These are phyloP conservation scores for Tipula vernalis DNA, from an alignment of 2,888 invertebrate species.

Conservation along the genomic window DNA sequence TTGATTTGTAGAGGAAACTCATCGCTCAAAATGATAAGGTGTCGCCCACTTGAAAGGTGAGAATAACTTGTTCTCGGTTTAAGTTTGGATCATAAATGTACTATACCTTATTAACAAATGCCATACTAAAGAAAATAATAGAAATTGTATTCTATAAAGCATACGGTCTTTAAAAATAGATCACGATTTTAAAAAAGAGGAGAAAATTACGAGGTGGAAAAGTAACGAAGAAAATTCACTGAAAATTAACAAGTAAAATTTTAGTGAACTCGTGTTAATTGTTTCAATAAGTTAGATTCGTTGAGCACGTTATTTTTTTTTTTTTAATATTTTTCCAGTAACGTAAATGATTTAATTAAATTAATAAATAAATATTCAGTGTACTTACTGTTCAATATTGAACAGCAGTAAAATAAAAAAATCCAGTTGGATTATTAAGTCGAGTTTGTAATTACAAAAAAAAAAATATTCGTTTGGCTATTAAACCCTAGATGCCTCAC, in stretches of 20 bases:
- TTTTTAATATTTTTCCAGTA: neutral
- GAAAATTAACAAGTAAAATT: neutral
- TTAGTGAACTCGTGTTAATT: neutral
- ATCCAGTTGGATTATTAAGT: neutral
- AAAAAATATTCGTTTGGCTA: neutral
- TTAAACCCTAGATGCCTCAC: neutral
- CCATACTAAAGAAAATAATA: neutral
- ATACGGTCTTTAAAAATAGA: neutral
- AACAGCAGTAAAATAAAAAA: neutral
- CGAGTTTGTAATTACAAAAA: neutral
- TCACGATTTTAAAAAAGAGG: neutral
- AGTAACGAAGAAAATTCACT: neutral
- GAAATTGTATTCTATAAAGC: neutral
- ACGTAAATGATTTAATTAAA: neutral
- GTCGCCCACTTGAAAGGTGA: neutral
- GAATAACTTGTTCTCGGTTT: neutral
- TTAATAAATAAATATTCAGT: neutral
- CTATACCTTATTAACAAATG: neutral
- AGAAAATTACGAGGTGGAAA: neutral
- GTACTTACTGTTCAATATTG: neutral
- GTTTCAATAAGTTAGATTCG: neutral
- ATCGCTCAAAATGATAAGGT: neutral
- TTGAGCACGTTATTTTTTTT: neutral
- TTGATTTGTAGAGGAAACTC: neutral
- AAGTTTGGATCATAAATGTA: neutral